A percentile compares a stretch with the other conserved stretches of the same genome.
phyloP scores from a whole-genome alignment of 2,113 vertebrate genomes.

The Syngnathus scovelli region DNA sequence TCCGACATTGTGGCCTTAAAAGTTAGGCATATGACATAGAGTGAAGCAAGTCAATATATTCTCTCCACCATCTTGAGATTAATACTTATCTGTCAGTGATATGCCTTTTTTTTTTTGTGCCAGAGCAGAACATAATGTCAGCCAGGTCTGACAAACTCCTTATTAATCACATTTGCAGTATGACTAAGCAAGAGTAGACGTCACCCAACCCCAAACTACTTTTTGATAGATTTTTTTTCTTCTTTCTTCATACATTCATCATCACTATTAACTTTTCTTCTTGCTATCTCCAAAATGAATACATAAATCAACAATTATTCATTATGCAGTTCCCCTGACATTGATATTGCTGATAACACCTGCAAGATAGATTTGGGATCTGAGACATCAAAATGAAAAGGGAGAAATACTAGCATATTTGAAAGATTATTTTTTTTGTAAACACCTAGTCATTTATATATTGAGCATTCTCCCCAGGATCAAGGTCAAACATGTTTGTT shows the following conservation, averaged over 20 bases:
- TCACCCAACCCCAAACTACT: neutral
- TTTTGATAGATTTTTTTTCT: neutral
- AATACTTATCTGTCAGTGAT: conserved; percentile 21
- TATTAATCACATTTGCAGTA: conserved; percentile 20
- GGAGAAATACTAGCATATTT: neutral
- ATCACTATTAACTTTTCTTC: neutral
- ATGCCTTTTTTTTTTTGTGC: conserved; percentile 21
- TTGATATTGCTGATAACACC: neutral
- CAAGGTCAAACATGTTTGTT: conserved; percentile 49
- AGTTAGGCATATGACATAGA: conserved; percentile 38
- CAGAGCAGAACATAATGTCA: conserved; percentile 16
- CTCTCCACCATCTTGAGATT: conserved; percentile 38
- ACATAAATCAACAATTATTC: neutral
- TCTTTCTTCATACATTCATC: neutral
- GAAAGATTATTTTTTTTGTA: neutral
- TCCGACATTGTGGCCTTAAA: conserved; percentile 65
- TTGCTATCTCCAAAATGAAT: neutral
- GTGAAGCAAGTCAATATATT: conserved; percentile 37
- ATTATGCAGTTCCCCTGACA: neutral
- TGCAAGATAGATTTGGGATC: neutral
- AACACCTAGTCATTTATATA: conserved; percentile 24
- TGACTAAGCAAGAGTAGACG: conserved; percentile 13
- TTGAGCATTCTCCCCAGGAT: conserved; percentile 10
- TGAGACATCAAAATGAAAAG: neutral
- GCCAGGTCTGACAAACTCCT: conserved; percentile 5